Evolutionary conservation across 2,797 vertebrate genomes (phyloP), one percentile per base, ranked within the genome.

Genomic region (Benthosema pterotum): DNA sequence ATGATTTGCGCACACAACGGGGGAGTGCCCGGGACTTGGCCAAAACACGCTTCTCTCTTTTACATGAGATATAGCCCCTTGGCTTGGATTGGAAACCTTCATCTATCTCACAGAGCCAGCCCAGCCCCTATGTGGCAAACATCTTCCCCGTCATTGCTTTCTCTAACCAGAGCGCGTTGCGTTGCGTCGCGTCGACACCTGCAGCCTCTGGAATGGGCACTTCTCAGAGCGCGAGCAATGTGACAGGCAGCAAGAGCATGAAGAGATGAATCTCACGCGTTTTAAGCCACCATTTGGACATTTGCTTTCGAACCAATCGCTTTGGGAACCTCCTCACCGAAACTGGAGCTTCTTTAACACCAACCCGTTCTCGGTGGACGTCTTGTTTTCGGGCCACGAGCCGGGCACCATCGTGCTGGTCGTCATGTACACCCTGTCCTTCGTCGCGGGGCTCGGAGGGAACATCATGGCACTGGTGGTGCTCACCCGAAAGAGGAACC

Each of bases 381-480:
- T 87, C 54, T 76, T 91, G 38, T 86, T 88, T 46, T 83, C 87
- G 32, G 87, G 84, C 17, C 80, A 87, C 22, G 89, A 91, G 52
- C 89, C 89, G 5, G 73, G 80, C 46, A 91, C 88, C 25, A 89
- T 91, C 49, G 74, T 69, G 5, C 60, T 91, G 61, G 78, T 84
- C 58, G 74, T 89, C 3, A 87, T 91, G 77, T 91, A 91, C 57
- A 59, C 82, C 17, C 38, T 83, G 11, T 91, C 89, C 14, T 90
- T 91, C 64, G 45, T 87, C 22, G 67, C 61, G 0, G 89, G 89
- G 11, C 72, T 90, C 5, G 86, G 75, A 38, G 88, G 87, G 1
- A 91, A 91, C 61, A 73, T 89, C 38, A 86, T 84, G 87, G 88
- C 87, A 19, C 73, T 91, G 19, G 63, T 80, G 52, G 88, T 80